Base-by-base conservation (phyloP, 2,888 invertebrate species). In the Drosophila merina region DNA sequence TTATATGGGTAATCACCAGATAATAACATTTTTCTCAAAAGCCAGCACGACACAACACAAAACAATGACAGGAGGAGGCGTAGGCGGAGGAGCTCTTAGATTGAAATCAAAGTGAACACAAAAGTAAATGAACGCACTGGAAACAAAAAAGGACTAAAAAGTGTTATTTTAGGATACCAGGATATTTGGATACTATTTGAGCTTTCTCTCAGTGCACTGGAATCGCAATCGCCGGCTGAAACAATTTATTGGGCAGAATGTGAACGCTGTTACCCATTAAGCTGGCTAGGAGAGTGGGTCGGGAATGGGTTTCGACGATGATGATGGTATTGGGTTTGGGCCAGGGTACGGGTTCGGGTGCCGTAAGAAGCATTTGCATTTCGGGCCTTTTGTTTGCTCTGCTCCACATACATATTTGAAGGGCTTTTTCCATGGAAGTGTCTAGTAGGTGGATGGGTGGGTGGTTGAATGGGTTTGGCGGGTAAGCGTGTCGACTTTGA, bases 401-500 rank as follows among this genome's bases (percentile, higher is more conserved):
- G 76, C 69, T 50, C 71, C 66, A 64, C 64, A 64, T 52, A 64
- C 63, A 31, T 28, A 47, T 30, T 64, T 64, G 64, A 62, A 63
- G 63, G 63, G 50, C 36, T 51, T 63, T 63, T 45, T 31, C 14
- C 30, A 12, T 33, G 50, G 7, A 49, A 49, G 31, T 26, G 26
- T 30, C 20, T 31, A 8, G 25, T 31, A 26, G 44, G 14, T 31
- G n/a, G 44, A 25, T 10, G 25, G 25, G 4, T 10, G 9, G 45
- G 4, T 12, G 20, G 26, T 40, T 14, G 40, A 12, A 8, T 40
- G 40, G 40, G 7, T 3, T 26, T 8, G 55, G 57, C 56, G 62
- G 40, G 56, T 72, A 74, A 76, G 86, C 83, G 81, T 86, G 81
- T 86, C 83, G 86, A 80, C 83, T 81, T 81, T 86, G 86, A 86